phyloP scores from a whole-genome alignment of 2,113 vertebrate genomes.

The Archocentrus centrarchus region DNA sequence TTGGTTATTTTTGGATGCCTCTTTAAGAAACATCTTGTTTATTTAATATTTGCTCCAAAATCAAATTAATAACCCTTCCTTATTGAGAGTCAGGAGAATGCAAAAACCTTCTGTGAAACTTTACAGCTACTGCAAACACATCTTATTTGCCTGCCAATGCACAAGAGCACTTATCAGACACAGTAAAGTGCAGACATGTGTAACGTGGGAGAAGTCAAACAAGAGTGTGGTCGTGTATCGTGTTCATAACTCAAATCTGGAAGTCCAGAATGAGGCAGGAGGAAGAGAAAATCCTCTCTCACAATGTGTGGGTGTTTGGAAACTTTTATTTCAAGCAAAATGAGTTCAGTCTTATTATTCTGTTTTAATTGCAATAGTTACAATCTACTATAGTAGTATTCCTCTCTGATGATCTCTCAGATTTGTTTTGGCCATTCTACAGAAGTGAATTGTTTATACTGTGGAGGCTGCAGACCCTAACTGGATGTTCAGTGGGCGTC shows the following conservation, averaged over 20 bases:
- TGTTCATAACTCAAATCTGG: conserved; percentile 30
- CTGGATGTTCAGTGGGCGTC: conserved; percentile 65
- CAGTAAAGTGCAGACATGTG: neutral
- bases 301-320: neutral
- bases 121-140: neutral
- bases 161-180: neutral
- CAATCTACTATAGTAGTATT: neutral
- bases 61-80: neutral
- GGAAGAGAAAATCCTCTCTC: conserved; percentile 24
- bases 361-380: neutral
- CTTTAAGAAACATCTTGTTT: neutral
- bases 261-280: conserved; percentile 35
- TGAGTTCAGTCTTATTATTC: neutral
- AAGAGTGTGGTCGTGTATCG: neutral
- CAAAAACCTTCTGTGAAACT: neutral
- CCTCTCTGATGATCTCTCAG: conserved; percentile 12
- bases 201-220: neutral
- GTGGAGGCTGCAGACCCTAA: conserved; percentile 57
- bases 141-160: neutral
- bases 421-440: conserved; percentile 46
- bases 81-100: neutral
- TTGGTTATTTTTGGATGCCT: conserved; percentile 7
- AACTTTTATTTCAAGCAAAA: neutral
- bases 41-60: neutral
- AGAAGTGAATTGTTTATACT: conserved; percentile 61